These are phyloP conservation scores for Acanthosoma haemorrhoidale DNA, from an alignment of 2,888 invertebrate species.

Conservation along the genomic window DNA sequence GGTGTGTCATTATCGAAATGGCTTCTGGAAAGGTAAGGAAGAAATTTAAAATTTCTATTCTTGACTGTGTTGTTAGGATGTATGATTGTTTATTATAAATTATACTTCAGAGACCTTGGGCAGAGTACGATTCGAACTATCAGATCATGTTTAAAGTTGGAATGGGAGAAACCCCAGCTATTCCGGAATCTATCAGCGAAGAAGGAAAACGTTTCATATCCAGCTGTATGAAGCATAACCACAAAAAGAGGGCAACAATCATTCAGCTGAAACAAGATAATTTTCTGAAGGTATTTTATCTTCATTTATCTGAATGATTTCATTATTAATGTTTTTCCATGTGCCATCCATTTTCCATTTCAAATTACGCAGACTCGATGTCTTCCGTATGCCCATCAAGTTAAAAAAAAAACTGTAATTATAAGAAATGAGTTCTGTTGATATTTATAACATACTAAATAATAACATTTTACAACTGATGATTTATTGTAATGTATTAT, in stretches of 20 bases:
- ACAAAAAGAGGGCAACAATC: constrained; percentile 65
- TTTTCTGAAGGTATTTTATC: constrained; percentile 55
- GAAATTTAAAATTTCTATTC: neutral
- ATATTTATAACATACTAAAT: no score
- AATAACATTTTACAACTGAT: no score
- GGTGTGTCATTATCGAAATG: constrained; percentile 95
- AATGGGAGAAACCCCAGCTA: constrained; percentile 73
- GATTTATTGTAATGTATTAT: no score
- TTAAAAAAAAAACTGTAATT: neutral
- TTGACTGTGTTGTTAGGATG: neutral
- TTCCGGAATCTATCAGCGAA: constrained; percentile 67
- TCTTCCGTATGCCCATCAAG: neutral
- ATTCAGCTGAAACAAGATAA: constrained; percentile 65
- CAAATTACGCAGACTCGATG: no score
- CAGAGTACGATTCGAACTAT: constrained; percentile 85
- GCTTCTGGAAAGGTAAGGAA: constrained; percentile 73
- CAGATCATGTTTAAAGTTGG: constrained; percentile 78
- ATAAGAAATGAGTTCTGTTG: no score
- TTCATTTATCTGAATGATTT: neutral
- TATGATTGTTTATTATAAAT: constrained; percentile 33
- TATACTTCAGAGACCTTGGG: constrained; percentile 74
- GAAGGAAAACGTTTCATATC: constrained; percentile 78
- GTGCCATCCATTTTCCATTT: neutral
- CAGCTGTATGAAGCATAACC: constrained; percentile 76
- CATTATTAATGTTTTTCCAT: neutral